Base-by-base conservation (phyloP, 2,888 invertebrate genomes). In the Lithodes maja region DNA sequence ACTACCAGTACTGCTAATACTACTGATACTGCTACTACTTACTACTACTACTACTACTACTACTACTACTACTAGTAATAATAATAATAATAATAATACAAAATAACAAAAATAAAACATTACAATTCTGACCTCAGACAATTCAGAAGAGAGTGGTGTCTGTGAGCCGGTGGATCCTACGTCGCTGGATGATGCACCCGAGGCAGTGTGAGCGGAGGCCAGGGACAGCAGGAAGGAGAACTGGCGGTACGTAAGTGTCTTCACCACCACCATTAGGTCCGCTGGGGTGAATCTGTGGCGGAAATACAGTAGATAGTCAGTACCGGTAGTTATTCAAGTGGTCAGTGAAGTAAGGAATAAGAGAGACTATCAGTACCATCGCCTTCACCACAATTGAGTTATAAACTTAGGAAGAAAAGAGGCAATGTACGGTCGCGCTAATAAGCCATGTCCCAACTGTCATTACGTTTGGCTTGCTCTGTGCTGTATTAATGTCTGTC, bases 181-280 rank as follows among this genome's bases (percentile, higher is more conserved):
- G 15, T 90, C 90, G 15, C 85, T 87, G 50, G 85, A 85, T 15
- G 87, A 85, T 1, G 83, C 88, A 3, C 50, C 87, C 0, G 85
- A 90, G 7, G 82, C 82, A n/a, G 55, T 61, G 68, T 85, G 87
- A 1, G 87, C 86, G 7, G 83, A 77, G 15, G 90, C 71, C 88
- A 90, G 85, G n/a, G 88, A 83, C 77, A 91, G 74, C 49, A 91
- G 85, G 87, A 90, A 90, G 68, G 91, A 90, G 78, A 91, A 90
- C 85, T 91, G 91, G n/a, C 90, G 86, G 79, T 91, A 91, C 49
- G 86, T 90, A 2, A 91, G 83, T 1, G 90, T 90, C 83, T 91
- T 91, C 61, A 90, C 87, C 52, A 91, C 86, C 52, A 91, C 90
- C 91, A 91, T 90, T 52, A 91, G 79, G 71, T 91, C 91, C 49